Base-by-base conservation (phyloP, 2,888 invertebrate genomes). In the Dynastes grantii region DNA sequence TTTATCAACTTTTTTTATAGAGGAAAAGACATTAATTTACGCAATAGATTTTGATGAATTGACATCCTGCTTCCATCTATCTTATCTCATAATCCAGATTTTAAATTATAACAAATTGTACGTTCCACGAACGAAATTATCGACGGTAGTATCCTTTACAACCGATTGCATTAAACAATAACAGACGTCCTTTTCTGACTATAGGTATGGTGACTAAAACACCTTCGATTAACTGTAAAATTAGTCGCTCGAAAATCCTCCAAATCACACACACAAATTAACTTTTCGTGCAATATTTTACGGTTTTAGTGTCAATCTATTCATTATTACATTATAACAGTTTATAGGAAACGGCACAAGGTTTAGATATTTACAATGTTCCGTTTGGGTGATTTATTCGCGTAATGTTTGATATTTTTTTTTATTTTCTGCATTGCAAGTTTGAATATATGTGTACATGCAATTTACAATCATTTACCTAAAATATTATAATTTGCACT, bases 221-320 rank as follows among this genome's bases (percentile, higher is more conserved):
- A 58, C 71, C 71, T 73, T 73, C 71, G 71, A 73, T 73, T 73
- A 73, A 73, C 71, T 73, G 71, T 73, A 73, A 73, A 73, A 73
- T 73, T 58, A 73, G 22, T 37, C 58, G 58, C 55, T 40, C 58
- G 71, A 37, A 73, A 73, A 73, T 73, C 71, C 71, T 73, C 40
- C 71, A 73, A 73, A 73, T 73, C 55, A 58, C 71, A 73, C 51
- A 73, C 51, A 73, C 58, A 73, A 73, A 73, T 73, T 73, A 73
- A 22, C 71, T 73, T 58, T 58, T 40, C 37, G 71, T 73, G 71
- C 40, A 73, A 73, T 73, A 73, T 73, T 73, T 73, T 73, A 73
- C 71, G 71, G 71, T 73, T 73, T 73, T 51, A 40, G 58, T 58
- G 58, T 9, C 58, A 45, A 40, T 16, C 22, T 22, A 58, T 37